A percentile compares a stretch with the other conserved stretches of the same genome.
phyloP scores from a whole-genome alignment of 2,797 vertebrate genomes.

The Rhyacichthys aspro region DNA sequence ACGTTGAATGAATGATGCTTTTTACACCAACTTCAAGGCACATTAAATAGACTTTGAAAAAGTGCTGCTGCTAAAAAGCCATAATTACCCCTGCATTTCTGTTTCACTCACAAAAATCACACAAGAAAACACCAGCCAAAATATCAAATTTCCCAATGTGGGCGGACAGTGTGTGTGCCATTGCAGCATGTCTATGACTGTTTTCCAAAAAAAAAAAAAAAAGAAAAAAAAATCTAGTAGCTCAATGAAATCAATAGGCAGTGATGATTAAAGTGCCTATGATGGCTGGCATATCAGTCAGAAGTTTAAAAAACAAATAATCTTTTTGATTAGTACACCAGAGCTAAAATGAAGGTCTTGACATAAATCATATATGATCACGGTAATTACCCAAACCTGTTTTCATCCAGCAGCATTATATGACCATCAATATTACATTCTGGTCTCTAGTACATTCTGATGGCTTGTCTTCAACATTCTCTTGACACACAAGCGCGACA shows the following conservation, averaged over 20 bases:
- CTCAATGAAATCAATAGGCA: constrained; percentile 19
- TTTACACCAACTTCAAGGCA: constrained; percentile 65
- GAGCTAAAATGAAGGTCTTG: constrained; percentile 36
- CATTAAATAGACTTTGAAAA: constrained; percentile 51
- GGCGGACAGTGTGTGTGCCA: constrained; percentile 10
- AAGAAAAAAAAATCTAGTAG: constrained; percentile 3
- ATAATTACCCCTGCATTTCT: constrained; percentile 11
- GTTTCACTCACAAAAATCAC: background rate
- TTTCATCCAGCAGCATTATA: constrained; percentile 35
- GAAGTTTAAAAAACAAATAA: constrained; percentile 17
- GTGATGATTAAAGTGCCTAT: constrained; percentile 5
- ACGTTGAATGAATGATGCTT: constrained; percentile 32
- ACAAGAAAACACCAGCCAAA: constrained; percentile 7
- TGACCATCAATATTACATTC: constrained; percentile 51
- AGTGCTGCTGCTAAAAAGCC: constrained; percentile 36
- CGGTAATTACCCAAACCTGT: constrained; percentile 26
- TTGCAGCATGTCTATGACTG: constrained; percentile 50
- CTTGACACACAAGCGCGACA: background rate
- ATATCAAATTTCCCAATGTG: background rate
- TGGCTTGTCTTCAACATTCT: background rate
- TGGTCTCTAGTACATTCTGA: constrained; percentile 6
- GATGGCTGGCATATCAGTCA: constrained; percentile 8
- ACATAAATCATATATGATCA: constrained; percentile 21
- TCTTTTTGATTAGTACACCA: constrained; percentile 13
- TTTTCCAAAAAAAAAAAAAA: too few species aligned